Evolutionary conservation across 2,797 vertebrate genomes (phyloP), one percentile per base, ranked within the genome.

Genomic region (Labroides dimidiatus): DNA sequence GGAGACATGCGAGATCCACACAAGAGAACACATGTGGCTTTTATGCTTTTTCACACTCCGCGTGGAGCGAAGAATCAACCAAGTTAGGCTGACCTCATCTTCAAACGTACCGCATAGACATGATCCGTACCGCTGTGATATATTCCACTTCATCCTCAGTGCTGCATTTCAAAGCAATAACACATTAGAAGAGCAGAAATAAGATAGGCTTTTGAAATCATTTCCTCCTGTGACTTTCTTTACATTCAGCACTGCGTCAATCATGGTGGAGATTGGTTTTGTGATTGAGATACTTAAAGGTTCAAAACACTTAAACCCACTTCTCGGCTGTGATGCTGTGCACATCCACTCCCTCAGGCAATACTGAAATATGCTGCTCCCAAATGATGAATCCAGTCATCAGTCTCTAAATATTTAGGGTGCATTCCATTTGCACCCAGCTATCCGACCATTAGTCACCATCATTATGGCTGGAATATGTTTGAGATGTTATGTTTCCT

Each of bases 361-460:
- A 23, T 4, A 17, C 17, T 65, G 48, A 65, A 65, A 69, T 62
- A 30, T 63, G 64, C 71, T 53, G 44, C 54, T 57, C 30, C 64
- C 58, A 55, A 62, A 59, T 42, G 67, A 80, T 72, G 27, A 64
- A 77, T 49, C 61, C 45, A 69, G 77, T 72, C 64, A 81, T 81
- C 57, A 64, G 60, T 61, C 51, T 53, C 45, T 61, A 69, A 75
- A 65, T 75, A 77, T 80, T 75, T 58, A 45, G 62, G 68, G 58
- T 66, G 44, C 55, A 27, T 80, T 70, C 37, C 63, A 70, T 69
- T 80, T 67, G 55, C 69, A 65, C 67, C 67, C 59, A 9, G 55
- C 30, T 50, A 68, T 62, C 58, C 43, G 36, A 64, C 75, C 64
- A 77, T 80, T 75, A 78, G 65, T 82, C 66, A 61, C 68, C 61